These are phyloP conservation scores for Berghia stephanieae DNA, from an alignment of 1,140 invertebrate species.

Conservation along the genomic window DNA sequence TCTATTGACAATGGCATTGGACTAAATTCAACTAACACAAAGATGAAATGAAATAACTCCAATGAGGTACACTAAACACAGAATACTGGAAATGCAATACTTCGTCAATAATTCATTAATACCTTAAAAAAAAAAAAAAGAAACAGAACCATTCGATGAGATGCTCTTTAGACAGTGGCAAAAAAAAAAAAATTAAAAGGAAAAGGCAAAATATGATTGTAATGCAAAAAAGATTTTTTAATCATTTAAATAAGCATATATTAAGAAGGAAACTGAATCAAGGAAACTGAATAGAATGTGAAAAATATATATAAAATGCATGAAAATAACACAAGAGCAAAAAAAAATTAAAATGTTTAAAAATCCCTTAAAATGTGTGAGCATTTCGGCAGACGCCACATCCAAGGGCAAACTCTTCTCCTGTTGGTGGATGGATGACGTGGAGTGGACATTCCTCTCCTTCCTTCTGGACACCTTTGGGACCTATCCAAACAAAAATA, in stretches of 20 bases:
- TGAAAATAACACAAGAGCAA: neutral
- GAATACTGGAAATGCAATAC: too few species aligned
- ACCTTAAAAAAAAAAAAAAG: too few species aligned
- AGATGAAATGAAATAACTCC: too few species aligned
- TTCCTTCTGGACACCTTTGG: conserved; percentile 88
- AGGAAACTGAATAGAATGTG: neutral
- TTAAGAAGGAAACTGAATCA: neutral
- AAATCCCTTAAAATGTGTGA: conserved; percentile 92
- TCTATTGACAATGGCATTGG: too few species aligned
- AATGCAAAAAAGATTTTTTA: neutral
- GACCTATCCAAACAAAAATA: conserved; percentile 71
- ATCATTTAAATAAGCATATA: neutral
- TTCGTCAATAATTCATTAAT: too few species aligned
- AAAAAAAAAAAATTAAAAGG: neutral
- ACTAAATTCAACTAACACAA: too few species aligned
- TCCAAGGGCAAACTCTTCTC: conserved; percentile 97
- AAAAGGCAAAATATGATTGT: neutral
- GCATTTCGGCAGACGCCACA: conserved; percentile 98
- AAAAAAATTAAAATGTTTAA: too few species aligned
- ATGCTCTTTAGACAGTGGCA: too few species aligned
- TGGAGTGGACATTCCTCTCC: conserved; percentile 92
- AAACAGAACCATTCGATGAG: too few species aligned
- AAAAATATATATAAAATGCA: neutral
- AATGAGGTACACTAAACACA: too few species aligned
- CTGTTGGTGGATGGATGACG: conserved; percentile 94